These are phyloP conservation scores for Brotula barbata DNA, from an alignment of 2,797 vertebrate species.

Conservation along the genomic window DNA sequence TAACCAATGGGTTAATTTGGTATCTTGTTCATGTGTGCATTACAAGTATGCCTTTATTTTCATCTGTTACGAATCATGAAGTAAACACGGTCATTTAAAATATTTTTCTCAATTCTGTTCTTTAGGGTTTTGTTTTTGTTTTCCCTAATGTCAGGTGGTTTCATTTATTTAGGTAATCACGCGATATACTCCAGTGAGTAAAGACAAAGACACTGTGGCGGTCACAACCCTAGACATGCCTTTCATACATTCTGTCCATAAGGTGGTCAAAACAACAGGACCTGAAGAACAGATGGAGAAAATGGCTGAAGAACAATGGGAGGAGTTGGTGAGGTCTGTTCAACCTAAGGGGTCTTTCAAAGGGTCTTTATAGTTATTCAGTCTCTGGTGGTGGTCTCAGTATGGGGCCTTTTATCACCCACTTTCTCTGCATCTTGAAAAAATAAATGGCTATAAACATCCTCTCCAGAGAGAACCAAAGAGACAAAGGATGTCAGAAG, in stretches of 20 bases:
- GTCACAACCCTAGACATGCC: constrained; percentile 54
- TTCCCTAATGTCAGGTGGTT: constrained; percentile 45
- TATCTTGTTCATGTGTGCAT: not conserved
- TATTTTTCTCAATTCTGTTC: too few relatives aligned
- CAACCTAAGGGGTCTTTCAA: constrained; percentile 58
- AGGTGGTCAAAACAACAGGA: constrained; percentile 59
- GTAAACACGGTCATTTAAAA: too few relatives aligned
- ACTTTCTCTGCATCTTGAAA: constrained; percentile 67
- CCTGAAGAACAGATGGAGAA: constrained; percentile 74
- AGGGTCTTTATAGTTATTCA: constrained; percentile 60
- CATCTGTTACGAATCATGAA: constrained; percentile 15
- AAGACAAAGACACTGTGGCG: constrained; percentile 57
- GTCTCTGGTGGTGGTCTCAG: constrained; percentile 66
- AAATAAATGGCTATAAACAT: constrained; percentile 69
- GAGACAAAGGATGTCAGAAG: constrained; percentile 46
- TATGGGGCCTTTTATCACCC: constrained; percentile 62
- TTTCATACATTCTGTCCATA: constrained; percentile 64
- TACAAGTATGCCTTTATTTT: not conserved
- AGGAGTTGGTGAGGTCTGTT: constrained; percentile 62
- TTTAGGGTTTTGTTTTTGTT: constrained; percentile 19
- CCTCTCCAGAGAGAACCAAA: constrained; percentile 53
- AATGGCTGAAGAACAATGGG: constrained; percentile 63
- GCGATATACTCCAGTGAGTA: constrained; percentile 29
- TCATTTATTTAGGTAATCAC: constrained; percentile 49
- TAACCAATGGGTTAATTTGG: constrained; percentile 23